A percentile compares a stretch with the other conserved stretches of the same genome.
phyloP scores from a whole-genome alignment of 2,888 invertebrate species.

The Mesochorus sp. region DNA sequence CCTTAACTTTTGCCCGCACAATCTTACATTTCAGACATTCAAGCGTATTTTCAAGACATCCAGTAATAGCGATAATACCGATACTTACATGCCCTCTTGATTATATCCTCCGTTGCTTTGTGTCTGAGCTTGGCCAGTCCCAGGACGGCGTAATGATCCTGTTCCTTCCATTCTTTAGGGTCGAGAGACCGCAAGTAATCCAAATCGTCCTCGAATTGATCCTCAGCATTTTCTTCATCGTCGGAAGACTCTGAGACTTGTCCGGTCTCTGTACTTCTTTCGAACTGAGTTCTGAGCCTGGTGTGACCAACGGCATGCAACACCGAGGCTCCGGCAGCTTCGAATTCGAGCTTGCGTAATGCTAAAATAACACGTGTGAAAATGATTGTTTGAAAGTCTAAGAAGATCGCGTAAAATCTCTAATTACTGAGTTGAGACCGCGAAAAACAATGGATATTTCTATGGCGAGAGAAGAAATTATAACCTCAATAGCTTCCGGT shows the following conservation, averaged over 20 bases:
- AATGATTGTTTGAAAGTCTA: too few species aligned
- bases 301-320: slow-evolving; percentile 78
- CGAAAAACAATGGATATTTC: too few species aligned
- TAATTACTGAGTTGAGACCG: too few species aligned
- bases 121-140: slow-evolving; percentile 93
- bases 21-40: too few species aligned
- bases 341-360: slow-evolving; percentile 64
- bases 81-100: slow-evolving; percentile 94
- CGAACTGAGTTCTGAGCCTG: slow-evolving; percentile 76
- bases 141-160: slow-evolving; percentile 98
- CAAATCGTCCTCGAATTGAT: slow-evolving; percentile 88
- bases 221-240: slow-evolving; percentile 80
- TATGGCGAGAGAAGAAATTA: too few species aligned
- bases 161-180: slow-evolving; percentile 98
- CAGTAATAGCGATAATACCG: too few species aligned
- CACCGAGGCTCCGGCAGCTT: slow-evolving; percentile 75
- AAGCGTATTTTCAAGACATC: too few species aligned
- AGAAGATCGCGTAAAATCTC: too few species aligned
- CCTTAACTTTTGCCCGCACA: too few species aligned
- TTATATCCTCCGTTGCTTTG: slow-evolving; percentile 95
- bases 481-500: too few species aligned
- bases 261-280: slow-evolving; percentile 68
- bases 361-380: too few species aligned
- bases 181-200: slow-evolving; percentile 93
- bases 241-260: slow-evolving; percentile 72